Base-by-base conservation (phyloP, 2,113 vertebrate genomes). In the Cricetomys ansorgei region DNA sequence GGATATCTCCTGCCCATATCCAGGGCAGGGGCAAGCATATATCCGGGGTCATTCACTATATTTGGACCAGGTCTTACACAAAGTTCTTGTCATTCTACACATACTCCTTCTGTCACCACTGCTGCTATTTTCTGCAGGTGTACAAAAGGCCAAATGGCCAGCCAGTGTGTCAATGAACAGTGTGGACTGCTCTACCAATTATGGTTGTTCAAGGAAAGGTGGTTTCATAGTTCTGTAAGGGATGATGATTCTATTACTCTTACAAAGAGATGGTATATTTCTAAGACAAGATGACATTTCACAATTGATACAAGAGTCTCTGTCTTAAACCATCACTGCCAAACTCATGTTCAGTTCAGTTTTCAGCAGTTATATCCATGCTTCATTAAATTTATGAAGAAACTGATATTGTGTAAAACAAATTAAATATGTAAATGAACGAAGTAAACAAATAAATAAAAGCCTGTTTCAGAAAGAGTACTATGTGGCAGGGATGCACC, bases 361-460 rank as follows among this genome's bases (percentile, higher is more conserved):
- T 88, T 23, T 69, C 0, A 77, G 1, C 2, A 59, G 43, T 90
- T 31, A 85, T 92, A 29, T 79, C 16, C 5, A 76, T 40, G 62
- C 62, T 40, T 79, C 37, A 0, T 5, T 77, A 31, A 50, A 31
- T 62, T 97, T 89, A 94, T 73, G 6, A 96, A 87, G 83, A 95
- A 95, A 89, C 64, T 86, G 80, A 94, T 89, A 62, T 27, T 85
- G 4, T 59, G 77, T 88, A n/a, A 67, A 27, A 13, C 45, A 65
- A 93, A 70, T 80, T 67, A 57, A 27, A 27, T 65, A 73, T 72
- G 27, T 84, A 76, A 48, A 64, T 48, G 76, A n/a, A 43, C 40
- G n/a, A 59, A 10, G 31, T 84, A 85, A 83, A 64, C 17, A n/a
- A 91, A 21, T 43, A 81, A 31, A 43, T 11, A 65, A 50, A 50